Base-by-base conservation (phyloP, 2,797 vertebrate genomes). In the Scarus forsteni region DNA sequence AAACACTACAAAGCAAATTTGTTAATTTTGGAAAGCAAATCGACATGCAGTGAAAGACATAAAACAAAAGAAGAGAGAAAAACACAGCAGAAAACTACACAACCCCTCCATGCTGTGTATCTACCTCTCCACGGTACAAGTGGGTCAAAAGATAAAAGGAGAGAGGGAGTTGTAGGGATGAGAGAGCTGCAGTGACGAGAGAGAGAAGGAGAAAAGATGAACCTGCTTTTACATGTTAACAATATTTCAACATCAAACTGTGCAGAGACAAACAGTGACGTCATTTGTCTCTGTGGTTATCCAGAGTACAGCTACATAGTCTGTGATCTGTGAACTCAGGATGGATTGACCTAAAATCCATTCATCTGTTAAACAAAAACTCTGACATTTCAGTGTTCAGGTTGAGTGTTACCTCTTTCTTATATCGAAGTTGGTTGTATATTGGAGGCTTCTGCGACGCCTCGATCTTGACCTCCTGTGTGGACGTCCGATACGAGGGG, bases 401-500 rank as follows among this genome's bases (percentile, higher is more conserved):
- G 15, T 3, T 5, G 35, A 13, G 0, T 0, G 1, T 89, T 93
- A 98, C 98, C 97, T 99, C 98, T 89, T 98, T 98, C 88, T 98
- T 99, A 88, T 97, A 98, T 88, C 97, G 97, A 46, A 99, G 92
- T 86, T 98, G 98, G 84, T 97, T 97, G 91, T 99, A 98, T 85
- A 98, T 96, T 0, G 94, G 88, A 36, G 96, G 96, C 83, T 98
- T 98, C 38, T 97, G 97, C 34, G 95, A 88, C 0, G 96, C 93
- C 92, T 99, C 98, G 3, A 99, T 98, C 92, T 99, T 99, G 56
- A 99, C 98, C 78, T 99, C 98, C 77, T 99, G 98, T 0, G 98
- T 99, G 42, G 98, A 99, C 0, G 97, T 98, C 49, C 97, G 93
- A 77, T 99, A 99, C 0, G 97, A 99, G 9, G 98, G 98, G 83